Evolutionary conservation across 2,888 invertebrate species (phyloP).

Genomic region (Agrotis clavis): DNA sequence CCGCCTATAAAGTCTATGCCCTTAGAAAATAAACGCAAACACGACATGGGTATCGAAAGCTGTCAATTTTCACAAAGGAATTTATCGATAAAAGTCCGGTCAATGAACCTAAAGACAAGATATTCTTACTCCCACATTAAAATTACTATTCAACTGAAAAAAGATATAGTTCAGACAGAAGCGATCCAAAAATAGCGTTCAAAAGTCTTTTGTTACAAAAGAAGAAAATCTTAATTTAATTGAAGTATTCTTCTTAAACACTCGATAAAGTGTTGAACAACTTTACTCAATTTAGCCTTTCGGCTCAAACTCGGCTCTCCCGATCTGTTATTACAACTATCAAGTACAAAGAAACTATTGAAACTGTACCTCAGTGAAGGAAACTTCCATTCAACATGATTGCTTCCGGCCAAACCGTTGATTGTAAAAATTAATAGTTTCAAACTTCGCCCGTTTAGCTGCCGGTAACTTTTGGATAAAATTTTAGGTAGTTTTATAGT

Average conservation of each 20-base stretch:
- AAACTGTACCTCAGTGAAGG: constrained; percentile 47
- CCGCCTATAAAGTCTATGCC: too few species aligned
- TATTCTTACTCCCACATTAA: neutral
- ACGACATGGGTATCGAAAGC: too few species aligned
- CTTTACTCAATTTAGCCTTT: constrained; percentile 59
- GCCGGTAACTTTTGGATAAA: constrained; percentile 26
- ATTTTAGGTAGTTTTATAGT: constrained; percentile 31
- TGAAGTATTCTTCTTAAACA: constrained; percentile 36
- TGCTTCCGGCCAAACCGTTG: constrained; percentile 58
- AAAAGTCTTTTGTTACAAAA: neutral
- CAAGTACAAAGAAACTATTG: constrained; percentile 61
- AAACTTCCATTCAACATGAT: constrained; percentile 62
- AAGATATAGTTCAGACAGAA: neutral
- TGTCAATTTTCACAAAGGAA: neutral
- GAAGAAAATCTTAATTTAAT: constrained; percentile 32
- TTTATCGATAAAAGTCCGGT: neutral
- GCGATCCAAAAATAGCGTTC: neutral
- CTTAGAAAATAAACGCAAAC: too few species aligned
- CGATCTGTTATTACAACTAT: constrained; percentile 65
- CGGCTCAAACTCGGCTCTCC: constrained; percentile 38
- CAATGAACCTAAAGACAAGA: neutral
- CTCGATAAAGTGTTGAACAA: constrained; percentile 47
- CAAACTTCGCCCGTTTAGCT: constrained; percentile 42
- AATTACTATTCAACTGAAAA: neutral
- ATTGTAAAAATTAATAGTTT: constrained; percentile 61